These are phyloP conservation scores for Hyles euphorbiae DNA, from an alignment of 1,140 invertebrate species.

Conservation along the genomic window DNA sequence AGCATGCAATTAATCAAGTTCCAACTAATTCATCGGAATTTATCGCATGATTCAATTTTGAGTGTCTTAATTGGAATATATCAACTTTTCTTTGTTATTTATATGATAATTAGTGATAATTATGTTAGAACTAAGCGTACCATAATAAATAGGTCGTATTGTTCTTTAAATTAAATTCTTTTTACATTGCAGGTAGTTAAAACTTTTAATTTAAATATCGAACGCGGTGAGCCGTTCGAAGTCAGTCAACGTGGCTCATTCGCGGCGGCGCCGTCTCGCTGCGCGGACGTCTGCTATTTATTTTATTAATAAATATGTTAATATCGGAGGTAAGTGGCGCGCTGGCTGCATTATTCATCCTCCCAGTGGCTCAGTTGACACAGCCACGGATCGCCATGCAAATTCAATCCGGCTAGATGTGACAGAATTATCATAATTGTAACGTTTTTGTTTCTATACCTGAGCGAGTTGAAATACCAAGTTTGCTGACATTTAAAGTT, in stretches of 20 bases:
- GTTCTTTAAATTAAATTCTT: too few species aligned
- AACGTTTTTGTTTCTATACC: conserved; percentile 73
- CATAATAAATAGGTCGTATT: too few species aligned
- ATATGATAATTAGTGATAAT: too few species aligned
- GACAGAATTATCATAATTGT: conserved; percentile 71
- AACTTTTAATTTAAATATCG: too few species aligned
- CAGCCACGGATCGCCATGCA: conserved; percentile 69
- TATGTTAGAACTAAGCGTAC: too few species aligned
- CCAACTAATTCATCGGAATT: too few species aligned
- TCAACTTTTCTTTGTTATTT: too few species aligned
- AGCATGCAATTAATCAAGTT: too few species aligned
- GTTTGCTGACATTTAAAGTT: conserved; percentile 72
- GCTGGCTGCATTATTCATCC: conserved; percentile 66
- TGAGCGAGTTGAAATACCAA: conserved; percentile 66
- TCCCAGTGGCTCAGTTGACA: conserved; percentile 65
- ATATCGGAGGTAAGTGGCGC: conserved; percentile 64
- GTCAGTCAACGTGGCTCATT: conserved; percentile 29
- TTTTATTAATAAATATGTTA: conserved; percentile 76
- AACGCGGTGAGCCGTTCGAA: not conserved
- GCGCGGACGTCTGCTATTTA: conserved; percentile 64
- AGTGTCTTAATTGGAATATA: too few species aligned
- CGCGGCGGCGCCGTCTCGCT: conserved; percentile 30
- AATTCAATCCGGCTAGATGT: conserved; percentile 69
- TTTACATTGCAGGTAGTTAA: too few species aligned
- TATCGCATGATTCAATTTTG: too few species aligned